Conservation (phyloP, 2,113 vertebrate species). For the Hemiscyllium ocellatum region DNA sequence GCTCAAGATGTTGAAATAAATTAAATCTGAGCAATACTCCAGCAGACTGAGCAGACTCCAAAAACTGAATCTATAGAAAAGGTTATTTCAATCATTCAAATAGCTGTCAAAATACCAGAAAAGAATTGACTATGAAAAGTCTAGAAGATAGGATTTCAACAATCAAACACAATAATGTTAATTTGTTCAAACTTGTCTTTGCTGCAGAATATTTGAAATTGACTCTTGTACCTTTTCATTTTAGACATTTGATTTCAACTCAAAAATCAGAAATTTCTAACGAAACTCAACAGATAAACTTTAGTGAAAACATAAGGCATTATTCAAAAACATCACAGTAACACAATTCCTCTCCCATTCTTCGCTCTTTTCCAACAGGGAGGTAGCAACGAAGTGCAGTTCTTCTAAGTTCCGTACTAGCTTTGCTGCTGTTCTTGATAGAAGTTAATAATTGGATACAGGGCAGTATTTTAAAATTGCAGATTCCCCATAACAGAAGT, state of each 20-base stretch:
- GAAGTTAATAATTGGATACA: no score
- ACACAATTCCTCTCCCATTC: background rate
- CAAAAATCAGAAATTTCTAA: background rate
- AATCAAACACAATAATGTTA: background rate
- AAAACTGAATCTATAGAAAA: background rate
- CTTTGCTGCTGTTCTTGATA: no score
- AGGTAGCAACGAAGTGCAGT: no score
- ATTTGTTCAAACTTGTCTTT: background rate
- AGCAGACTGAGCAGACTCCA: no score
- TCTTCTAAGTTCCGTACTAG: no score
- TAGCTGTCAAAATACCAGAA: background rate
- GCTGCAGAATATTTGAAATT: background rate
- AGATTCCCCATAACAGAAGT: no score
- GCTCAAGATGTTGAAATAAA: background rate
- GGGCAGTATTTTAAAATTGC: no score
- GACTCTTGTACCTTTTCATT: background rate
- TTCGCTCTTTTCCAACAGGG: no score
- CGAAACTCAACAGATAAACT: background rate
- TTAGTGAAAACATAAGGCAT: background rate
- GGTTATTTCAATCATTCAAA: background rate
- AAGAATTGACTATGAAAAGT: background rate
- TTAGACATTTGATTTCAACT: background rate
- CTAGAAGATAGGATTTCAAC: background rate
- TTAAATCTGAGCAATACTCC: background rate
- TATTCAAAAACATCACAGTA: background rate